Conservation (phyloP, 2,797 vertebrate species). For the Sternarchorhynchus goeldii region DNA sequence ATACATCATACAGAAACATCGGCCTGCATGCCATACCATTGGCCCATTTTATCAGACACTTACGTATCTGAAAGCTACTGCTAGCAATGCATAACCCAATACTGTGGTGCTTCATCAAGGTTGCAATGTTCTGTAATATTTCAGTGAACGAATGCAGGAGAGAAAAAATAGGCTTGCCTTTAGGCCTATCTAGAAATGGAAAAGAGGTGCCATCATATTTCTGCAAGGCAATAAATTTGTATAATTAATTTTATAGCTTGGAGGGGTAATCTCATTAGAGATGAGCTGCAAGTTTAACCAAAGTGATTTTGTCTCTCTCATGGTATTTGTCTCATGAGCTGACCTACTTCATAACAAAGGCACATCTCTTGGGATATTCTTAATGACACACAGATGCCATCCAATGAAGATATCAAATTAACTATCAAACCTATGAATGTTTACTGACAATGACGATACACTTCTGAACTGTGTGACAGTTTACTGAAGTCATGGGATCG, state of each 20-base stretch:
- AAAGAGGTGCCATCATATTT: conserved; percentile 42
- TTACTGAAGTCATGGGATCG: not conserved
- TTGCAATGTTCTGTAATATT: conserved; percentile 32
- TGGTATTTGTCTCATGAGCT: conserved; percentile 43
- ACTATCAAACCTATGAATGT: not conserved
- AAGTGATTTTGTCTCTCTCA: conserved; percentile 49
- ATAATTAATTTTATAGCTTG: conserved; percentile 62
- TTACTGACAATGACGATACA: not conserved
- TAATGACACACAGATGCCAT: conserved; percentile 34
- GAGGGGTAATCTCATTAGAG: conserved; percentile 48
- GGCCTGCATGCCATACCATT: conserved; percentile 23
- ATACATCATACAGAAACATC: too few relatives aligned
- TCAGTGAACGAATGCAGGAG: conserved; percentile 23
- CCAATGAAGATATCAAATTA: conserved; percentile 1
- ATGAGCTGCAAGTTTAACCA: conserved; percentile 55
- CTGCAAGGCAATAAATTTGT: conserved; percentile 45
- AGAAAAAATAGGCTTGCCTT: conserved; percentile 49
- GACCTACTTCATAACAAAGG: conserved; percentile 61
- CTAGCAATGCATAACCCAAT: conserved; percentile 40
- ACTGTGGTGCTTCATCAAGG: conserved; percentile 30
- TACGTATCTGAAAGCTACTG: conserved; percentile 7
- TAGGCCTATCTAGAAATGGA: conserved; percentile 50
- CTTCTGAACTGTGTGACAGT: not conserved
- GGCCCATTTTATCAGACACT: not conserved
- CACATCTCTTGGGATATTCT: conserved; percentile 48